phyloP scores from a whole-genome alignment of 2,888 invertebrate genomes.

The Oscheius sp. region DNA sequence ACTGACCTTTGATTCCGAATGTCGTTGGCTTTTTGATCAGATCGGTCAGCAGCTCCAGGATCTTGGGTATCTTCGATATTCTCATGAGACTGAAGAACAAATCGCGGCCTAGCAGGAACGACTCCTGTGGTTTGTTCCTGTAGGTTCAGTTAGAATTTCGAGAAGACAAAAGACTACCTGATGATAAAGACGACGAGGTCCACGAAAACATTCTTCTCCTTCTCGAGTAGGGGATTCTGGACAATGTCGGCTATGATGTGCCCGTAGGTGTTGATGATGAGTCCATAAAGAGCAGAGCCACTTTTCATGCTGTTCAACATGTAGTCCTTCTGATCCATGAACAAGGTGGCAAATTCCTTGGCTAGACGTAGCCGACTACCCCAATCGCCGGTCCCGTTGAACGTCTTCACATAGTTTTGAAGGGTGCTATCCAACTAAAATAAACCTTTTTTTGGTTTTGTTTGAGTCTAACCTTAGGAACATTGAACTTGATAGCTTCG shows the following conservation, averaged over 20 bases:
- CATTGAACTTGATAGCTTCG: slow-evolving; percentile 54
- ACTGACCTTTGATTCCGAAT: slow-evolving; percentile 25
- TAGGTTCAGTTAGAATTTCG: background rate
- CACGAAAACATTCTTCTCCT: slow-evolving; percentile 9
- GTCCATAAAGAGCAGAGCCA: slow-evolving; percentile 30
- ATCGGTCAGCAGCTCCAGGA: slow-evolving; percentile 13
- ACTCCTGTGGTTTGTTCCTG: slow-evolving; percentile 8
- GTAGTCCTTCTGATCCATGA: slow-evolving; percentile 42
- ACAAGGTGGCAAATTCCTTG: slow-evolving; percentile 33
- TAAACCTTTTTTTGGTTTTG: background rate
- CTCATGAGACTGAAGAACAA: slow-evolving; percentile 17
- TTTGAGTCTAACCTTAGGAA: slow-evolving; percentile 39
- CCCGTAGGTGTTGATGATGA: slow-evolving; percentile 40
- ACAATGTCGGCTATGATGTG: slow-evolving; percentile 45
- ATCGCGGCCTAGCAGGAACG: slow-evolving; percentile 19
- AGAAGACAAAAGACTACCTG: background rate
- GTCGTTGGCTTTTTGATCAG: slow-evolving; percentile 9
- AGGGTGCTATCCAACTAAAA: slow-evolving; percentile 61
- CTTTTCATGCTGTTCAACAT: slow-evolving; percentile 41
- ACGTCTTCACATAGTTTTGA: slow-evolving; percentile 50
- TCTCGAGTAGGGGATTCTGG: background rate
- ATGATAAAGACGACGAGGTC: slow-evolving; percentile 4
- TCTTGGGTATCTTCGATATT: slow-evolving; percentile 22
- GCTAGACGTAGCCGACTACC: slow-evolving; percentile 36
- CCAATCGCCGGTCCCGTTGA: slow-evolving; percentile 43